Conservation (phyloP, 2,797 vertebrate species). For the Molossus alvarezi region DNA sequence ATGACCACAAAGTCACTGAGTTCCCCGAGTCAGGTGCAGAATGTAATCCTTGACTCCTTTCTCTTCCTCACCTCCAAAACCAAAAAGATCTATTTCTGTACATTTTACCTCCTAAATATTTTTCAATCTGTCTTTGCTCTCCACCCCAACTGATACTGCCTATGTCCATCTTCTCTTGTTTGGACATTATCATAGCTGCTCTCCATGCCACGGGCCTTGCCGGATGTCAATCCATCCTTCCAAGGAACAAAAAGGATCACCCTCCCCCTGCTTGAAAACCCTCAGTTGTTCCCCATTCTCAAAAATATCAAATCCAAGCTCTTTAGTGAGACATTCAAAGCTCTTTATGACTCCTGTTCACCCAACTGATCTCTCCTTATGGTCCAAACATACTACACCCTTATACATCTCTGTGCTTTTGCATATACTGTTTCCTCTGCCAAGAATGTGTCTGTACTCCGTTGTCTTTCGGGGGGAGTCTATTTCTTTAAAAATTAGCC, state of each 20-base stretch:
- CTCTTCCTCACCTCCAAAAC: background rate
- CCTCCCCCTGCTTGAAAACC: background rate
- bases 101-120: background rate
- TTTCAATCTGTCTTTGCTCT: background rate
- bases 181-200: background rate
- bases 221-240: background rate
- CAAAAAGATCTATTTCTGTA: background rate
- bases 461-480: background rate
- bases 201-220: background rate
- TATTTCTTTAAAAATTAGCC: conserved; percentile 6
- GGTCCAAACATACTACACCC: background rate
- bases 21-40: background rate
- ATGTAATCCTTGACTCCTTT: background rate
- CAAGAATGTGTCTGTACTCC: background rate
- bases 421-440: background rate
- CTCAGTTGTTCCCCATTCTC: background rate
- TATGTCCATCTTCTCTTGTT: background rate
- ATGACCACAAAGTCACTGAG: background rate
- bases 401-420: background rate
- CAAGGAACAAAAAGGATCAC: background rate
- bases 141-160: background rate
- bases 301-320: conserved; percentile 6
- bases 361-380: background rate
- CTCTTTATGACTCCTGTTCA: background rate
- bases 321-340: background rate